Base-by-base conservation (phyloP, 2,797 vertebrate species). In the Lepus oiostolus region DNA sequence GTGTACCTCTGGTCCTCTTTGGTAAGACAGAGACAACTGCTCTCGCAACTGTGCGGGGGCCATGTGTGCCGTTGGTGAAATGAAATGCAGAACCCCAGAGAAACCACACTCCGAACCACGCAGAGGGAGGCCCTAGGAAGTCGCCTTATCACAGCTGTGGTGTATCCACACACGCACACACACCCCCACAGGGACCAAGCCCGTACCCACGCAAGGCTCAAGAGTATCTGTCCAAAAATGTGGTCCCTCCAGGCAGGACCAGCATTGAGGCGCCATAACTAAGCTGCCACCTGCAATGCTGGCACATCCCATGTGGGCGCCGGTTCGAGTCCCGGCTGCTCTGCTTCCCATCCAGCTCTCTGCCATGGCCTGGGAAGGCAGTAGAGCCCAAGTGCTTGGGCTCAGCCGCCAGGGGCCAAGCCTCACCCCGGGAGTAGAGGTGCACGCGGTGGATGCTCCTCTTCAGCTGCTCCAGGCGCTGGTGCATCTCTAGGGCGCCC, bases 401-500 rank as follows among this genome's bases (percentile, higher is more conserved):
- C 54, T 19, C 54, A 13, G 12, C 12, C 54, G 17, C 54, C 17
- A 16, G n/a, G 26, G 47, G 21, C 0, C 4, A 67, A 30, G 7
- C 67, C 91, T 97, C 95, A 97, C 97, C 97, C 82, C 70, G 90
- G 26, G 97, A 95, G 19, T 98, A 97, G 5, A 67, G 67, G 47
- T 97, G 94, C 75, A 96, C 96, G 0, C 95, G 96, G 47, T 88
- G 90, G 52, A 98, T 98, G 68, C 88, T 76, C 50, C 90, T 90
- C 85, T 97, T 97, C 63, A 97, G 95, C 38, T 85, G 95, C 1
- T 95, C 81, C 88, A 98, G 81, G 88, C 96, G 96, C 89, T 93
- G 93, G 60, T 54, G 95, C 95, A 97, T 92, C 96, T 98, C 98
- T 17, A 71, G 68, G 17, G 84, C 47, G 3, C 92, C 92, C 97